Evolutionary conservation across 2,888 invertebrate species (phyloP), one percentile per base, ranked within the genome.

Genomic region (Napeogenes inachia): DNA sequence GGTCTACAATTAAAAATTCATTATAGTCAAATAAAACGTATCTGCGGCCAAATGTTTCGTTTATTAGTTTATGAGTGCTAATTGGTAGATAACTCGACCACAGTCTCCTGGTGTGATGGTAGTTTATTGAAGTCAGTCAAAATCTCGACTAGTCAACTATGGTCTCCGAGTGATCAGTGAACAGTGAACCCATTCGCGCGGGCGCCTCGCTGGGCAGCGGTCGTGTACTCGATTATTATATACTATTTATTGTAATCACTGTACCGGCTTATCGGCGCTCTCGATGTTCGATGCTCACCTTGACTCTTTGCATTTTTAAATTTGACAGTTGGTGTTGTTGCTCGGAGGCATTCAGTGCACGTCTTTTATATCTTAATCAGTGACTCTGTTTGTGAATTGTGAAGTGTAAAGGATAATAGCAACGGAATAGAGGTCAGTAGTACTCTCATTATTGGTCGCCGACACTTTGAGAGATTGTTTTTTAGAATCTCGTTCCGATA

Each of bases 111-210:
- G 56, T 61, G 58, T 60, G 62, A 64, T 62, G 60, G 60, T 66
- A 64, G 64, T 68, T 57, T 60, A 64, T 70, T 72, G 58, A 68
- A 68, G 61, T 58, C 56, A 57, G 57, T 57, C 56, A 56, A 64
- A 68, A 64, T 67, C 65, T 63, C 72, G 75, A 30, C 50, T 50
- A 50, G 6, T 47, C 21, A 5, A 50, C 50, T 50, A 8, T 50
- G 50, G 30, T 30, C 10, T 42, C 12, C 10, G 42, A 42, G 10
- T 3, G 35, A 4, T 35, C 42, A 10, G 42, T 42, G 8, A 42
- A 10, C 10, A 6, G 10, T 21, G 30, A 82, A 81, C 68, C 86
- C 89, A 89, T 87, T 89, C 87, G 83, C 79, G 84, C 80, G 80
- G 78, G 77, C 77, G 86, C 84, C 79, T 75, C 78, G 76, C 78